phyloP scores from a whole-genome alignment of 35 echinoderm and acorn worm genomes.

The Apostichopus parvimensis region DNA sequence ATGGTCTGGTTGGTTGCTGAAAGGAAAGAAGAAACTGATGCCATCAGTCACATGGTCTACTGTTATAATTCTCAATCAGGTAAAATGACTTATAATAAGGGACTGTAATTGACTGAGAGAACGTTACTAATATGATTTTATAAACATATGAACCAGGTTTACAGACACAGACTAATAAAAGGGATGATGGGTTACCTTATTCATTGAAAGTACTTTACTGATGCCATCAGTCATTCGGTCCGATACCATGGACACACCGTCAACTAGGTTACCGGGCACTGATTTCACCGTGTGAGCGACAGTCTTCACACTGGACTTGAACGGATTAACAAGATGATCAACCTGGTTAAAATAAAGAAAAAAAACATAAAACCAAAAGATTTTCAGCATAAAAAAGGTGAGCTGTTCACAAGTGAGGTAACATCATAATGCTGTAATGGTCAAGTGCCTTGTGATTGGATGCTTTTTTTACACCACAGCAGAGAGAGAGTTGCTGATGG shows the following conservation, averaged over 20 bases:
- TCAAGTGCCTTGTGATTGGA: too few species aligned
- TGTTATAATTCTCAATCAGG: too few species aligned
- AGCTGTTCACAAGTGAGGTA: too few species aligned
- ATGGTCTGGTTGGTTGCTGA: conserved; percentile 43
- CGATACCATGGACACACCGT: conserved; percentile 83
- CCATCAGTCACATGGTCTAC: not conserved
- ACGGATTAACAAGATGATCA: conserved; percentile 88
- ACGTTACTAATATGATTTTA: not conserved
- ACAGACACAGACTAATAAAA: conserved; percentile 63
- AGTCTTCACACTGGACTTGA: conserved; percentile 85
- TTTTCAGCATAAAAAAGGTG: too few species aligned
- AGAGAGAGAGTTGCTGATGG: too few species aligned
- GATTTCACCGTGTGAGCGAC: conserved; percentile 94
- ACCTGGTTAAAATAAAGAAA: conserved; percentile 39
- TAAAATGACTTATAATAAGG: too few species aligned
- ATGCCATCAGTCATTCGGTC: conserved; percentile 92
- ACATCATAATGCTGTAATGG: too few species aligned
- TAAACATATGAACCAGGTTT: conserved; percentile 53
- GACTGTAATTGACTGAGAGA: too few species aligned
- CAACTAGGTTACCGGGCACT: conserved; percentile 81
- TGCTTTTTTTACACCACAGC: too few species aligned
- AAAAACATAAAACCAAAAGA: not conserved
- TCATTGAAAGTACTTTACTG: conserved; percentile 68
- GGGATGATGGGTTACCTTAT: conserved; percentile 34
- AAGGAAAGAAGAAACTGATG: not conserved